These are phyloP conservation scores for Eleginops maclovinus DNA, from an alignment of 2,113 vertebrate species.

Conservation along the genomic window DNA sequence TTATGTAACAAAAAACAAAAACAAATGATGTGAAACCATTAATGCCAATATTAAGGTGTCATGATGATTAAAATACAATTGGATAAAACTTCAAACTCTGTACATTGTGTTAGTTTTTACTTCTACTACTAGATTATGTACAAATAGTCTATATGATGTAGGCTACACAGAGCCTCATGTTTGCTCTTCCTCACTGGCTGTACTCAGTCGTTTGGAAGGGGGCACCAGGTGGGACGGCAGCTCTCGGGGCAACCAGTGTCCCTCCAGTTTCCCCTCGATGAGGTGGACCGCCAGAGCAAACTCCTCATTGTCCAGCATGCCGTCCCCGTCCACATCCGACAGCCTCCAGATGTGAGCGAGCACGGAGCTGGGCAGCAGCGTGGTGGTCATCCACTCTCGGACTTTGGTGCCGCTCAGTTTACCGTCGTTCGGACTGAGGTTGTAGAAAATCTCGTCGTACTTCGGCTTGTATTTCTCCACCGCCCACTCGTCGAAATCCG, in stretches of 20 bases:
- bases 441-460: constrained; percentile 94
- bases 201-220: constrained; percentile 84
- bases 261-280: constrained; percentile 91
- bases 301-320: constrained; percentile 92
- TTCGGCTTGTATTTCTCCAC: constrained; percentile 92
- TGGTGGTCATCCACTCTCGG: constrained; percentile 90
- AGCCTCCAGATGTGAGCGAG: constrained; percentile 92
- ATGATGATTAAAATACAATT: neutral
- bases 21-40: neutral
- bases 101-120: neutral
- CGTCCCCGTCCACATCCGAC: constrained; percentile 90
- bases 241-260: constrained; percentile 87
- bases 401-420: constrained; percentile 90
- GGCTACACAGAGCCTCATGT: constrained; percentile 6
- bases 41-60: neutral
- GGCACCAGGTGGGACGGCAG: constrained; percentile 90
- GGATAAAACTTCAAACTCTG: neutral
- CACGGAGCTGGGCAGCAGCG: constrained; percentile 90
- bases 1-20: no score
- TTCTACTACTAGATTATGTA: constrained; percentile 5
- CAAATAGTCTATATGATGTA: constrained; percentile 16
- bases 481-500: constrained; percentile 85
- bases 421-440: constrained; percentile 86
- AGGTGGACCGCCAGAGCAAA: constrained; percentile 92
- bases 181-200: constrained; percentile 30